phyloP scores from a whole-genome alignment of 1,140 invertebrate genomes.

The Sarcophaga bullata region DNA sequence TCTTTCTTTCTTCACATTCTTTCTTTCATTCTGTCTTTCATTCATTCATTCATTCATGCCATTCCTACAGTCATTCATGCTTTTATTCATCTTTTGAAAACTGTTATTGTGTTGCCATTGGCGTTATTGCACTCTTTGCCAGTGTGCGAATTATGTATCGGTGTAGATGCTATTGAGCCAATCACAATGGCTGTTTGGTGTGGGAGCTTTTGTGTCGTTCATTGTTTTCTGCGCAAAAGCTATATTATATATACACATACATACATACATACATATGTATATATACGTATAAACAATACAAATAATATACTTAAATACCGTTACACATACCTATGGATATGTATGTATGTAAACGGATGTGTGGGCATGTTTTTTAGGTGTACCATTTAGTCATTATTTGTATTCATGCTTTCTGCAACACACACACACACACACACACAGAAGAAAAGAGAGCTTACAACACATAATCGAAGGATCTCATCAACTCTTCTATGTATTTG shows the following conservation, averaged over 20 bases:
- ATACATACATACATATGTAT: neutral
- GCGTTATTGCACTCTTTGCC: constrained; percentile 27
- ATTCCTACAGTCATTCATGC: neutral
- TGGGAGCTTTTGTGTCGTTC: constrained; percentile 21
- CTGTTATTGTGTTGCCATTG: constrained; percentile 36
- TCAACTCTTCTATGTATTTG: too few species aligned
- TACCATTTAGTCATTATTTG: too few species aligned
- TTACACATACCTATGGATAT: neutral
- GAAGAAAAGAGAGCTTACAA: too few species aligned
- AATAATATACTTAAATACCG: neutral
- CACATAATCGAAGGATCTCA: too few species aligned
- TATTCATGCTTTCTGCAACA: too few species aligned
- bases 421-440: too few species aligned
- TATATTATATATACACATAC: neutral
- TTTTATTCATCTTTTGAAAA: constrained; percentile 15
- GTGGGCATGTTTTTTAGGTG: too few species aligned
- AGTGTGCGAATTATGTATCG: constrained; percentile 26
- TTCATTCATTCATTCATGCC: neutral
- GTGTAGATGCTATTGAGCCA: constrained; percentile 17
- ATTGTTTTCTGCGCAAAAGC: constrained; percentile 39
- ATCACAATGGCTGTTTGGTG: constrained; percentile 37
- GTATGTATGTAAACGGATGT: too few species aligned
- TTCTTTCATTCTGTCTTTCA: neutral
- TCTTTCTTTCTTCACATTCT: too few species aligned
- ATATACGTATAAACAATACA: neutral